Evolutionary conservation across 2,113 vertebrate species (phyloP), one percentile per base, ranked within the genome.

Genomic region (Actenoides hombroni): DNA sequence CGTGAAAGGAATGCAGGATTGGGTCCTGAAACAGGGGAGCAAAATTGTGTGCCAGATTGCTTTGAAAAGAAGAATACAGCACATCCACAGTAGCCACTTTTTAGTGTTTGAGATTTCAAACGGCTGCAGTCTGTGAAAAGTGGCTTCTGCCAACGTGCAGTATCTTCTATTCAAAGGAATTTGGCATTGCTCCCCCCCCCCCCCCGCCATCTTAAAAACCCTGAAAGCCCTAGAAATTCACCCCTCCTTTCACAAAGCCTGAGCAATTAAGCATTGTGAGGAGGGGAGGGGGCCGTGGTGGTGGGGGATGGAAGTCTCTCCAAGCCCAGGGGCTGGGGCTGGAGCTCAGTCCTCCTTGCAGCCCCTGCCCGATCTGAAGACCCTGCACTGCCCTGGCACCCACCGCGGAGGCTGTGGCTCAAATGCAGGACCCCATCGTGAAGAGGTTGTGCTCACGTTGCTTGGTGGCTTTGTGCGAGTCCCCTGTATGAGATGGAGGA

Each of bases 71-170:
- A 94, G 95, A 96, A 94, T 82, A 91, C 95, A 93, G 80, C 95
- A 82, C 92, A 95, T 92, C 94, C 95, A 95, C 94, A 91, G 95
- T 96, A 88, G 91, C 92, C 88, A 96, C 86, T 97, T 95, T 78
- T 88, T 79, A 95, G 92, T 95, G 76, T 94, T 97, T 97, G 90
- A 82, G 77, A 94, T 96, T 97, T 97, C 97, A 95, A 96, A 93
- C 63, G 83, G 84, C 90, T 70, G 68, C 83, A 85, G 86, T 74
- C 83, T 95, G 93, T 93, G 93, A 96, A 46, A 94, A 97, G 94
- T 91, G 88, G 76, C 94, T 97, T 96, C 94, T 97, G 96, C 95
- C 95, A 97, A 96, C 86, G 90, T 13, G 70, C 86, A 90, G 75
- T 87, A 76, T 97, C 95, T 95, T 87, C 91, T 94, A 91, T 95